Percentiles rank a stretch among this genome's conserved stretches.
Conservation (phyloP, 2,113 vertebrate species). For the Callopanchax toddi region DNA sequence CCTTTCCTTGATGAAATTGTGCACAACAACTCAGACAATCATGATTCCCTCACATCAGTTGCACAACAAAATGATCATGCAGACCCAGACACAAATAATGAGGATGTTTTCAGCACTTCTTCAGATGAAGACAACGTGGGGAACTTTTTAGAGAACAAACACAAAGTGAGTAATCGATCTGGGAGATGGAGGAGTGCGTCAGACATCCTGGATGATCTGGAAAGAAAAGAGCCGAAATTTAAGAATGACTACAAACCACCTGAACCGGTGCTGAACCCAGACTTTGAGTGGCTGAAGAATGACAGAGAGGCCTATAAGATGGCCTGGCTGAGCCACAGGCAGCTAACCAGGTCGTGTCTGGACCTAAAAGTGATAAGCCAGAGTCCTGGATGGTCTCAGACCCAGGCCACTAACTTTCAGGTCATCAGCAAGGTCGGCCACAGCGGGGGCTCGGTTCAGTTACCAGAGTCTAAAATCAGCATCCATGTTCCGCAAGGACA, state of each 20-base stretch:
- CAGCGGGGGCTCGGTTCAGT: conserved; percentile 86
- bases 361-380: conserved; percentile 89
- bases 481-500: conserved; percentile 89
- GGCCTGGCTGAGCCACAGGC: conserved; percentile 94
- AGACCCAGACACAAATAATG: conserved; percentile 74
- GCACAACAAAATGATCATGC: conserved; percentile 80
- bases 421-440: conserved; percentile 85
- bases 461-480: conserved; percentile 87
- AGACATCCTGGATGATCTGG: conserved; percentile 86
- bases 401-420: conserved; percentile 87
- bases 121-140: conserved; percentile 87
- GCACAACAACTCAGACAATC: conserved; percentile 70
- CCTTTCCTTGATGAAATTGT: conserved; percentile 93
- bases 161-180: conserved; percentile 75
- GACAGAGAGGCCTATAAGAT: conserved; percentile 94
- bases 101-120: conserved; percentile 84
- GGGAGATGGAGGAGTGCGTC: conserved; percentile 90
- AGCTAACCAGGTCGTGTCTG: conserved; percentile 91
- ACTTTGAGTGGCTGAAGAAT: conserved; percentile 86
- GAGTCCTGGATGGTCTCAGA: conserved; percentile 95
- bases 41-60: conserved; percentile 68
- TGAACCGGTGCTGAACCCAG: conserved; percentile 76
- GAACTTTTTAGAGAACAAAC: conserved; percentile 76
- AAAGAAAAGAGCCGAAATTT: conserved; percentile 65
- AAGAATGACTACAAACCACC: conserved; percentile 56